These are phyloP conservation scores for Proales similis DNA, from an alignment of 1,140 invertebrate species.

Conservation along the genomic window DNA sequence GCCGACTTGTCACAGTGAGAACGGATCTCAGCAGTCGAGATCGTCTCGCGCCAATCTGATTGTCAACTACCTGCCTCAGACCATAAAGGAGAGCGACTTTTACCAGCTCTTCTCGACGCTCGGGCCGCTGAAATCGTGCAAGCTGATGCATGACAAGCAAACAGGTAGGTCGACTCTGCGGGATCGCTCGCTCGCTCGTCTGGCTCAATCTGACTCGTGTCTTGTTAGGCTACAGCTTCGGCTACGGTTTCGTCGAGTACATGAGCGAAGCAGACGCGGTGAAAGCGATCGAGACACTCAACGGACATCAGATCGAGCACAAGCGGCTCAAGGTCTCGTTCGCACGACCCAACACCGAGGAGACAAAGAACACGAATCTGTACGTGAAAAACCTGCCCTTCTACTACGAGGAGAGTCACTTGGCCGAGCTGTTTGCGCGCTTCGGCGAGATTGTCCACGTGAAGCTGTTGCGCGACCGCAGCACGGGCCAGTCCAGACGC, in stretches of 20 bases:
- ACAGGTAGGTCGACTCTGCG: too few species aligned
- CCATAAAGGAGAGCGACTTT: constrained; percentile 36
- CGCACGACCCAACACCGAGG: constrained; percentile 31
- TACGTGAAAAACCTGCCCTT: constrained; percentile 37
- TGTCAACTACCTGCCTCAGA: constrained; percentile 38
- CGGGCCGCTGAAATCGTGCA: constrained; percentile 17
- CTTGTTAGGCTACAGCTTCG: constrained; percentile 16
- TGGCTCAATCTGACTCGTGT: not conserved
- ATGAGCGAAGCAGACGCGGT: constrained; percentile 15
- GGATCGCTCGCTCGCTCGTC: not conserved
- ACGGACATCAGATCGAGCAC: constrained; percentile 22
- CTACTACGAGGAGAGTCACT: constrained; percentile 6
- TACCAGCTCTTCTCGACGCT: constrained; percentile 7
- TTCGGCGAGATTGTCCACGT: constrained; percentile 35
- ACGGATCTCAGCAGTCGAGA: too few species aligned
- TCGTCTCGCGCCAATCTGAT: constrained; percentile 63
- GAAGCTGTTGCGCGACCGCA: constrained; percentile 4
- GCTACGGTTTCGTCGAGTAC: constrained; percentile 38
- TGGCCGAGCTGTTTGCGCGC: constrained; percentile 13
- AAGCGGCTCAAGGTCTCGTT: constrained; percentile 35
- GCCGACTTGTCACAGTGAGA: too few species aligned
- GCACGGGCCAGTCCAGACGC: not conserved
- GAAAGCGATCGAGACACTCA: constrained; percentile 4
- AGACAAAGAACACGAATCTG: constrained; percentile 37
- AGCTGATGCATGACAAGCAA: constrained; percentile 15